These are phyloP conservation scores for Trachelus tabidus DNA, from an alignment of 2,888 invertebrate species.

Conservation along the genomic window DNA sequence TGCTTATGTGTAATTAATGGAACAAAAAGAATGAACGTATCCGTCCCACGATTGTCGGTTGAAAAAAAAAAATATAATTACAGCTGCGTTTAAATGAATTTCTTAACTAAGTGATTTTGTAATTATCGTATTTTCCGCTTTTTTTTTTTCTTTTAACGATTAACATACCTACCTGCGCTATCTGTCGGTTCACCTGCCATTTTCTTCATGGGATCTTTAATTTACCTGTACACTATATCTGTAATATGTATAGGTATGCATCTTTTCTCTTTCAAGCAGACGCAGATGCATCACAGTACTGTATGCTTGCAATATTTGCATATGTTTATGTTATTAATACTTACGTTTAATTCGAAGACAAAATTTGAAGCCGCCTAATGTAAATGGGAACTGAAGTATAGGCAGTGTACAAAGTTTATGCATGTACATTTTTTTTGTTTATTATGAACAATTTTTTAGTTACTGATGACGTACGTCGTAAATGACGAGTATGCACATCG, in stretches of 20 bases:
- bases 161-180: neutral
- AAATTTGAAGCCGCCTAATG: neutral
- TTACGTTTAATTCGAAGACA: neutral
- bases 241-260: neutral
- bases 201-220: neutral
- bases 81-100: neutral
- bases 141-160: neutral
- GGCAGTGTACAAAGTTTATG: no score
- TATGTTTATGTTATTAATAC: neutral
- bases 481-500: no score
- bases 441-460: no score
- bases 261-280: neutral
- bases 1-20: neutral
- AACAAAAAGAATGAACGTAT: neutral
- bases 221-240: neutral
- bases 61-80: neutral
- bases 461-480: no score
- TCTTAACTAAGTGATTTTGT: neutral
- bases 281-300: neutral
- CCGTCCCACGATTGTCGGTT: neutral
- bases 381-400: no score
- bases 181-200: neutral
- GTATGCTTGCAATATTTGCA: neutral
- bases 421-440: no score
- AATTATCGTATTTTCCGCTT: neutral